These are phyloP conservation scores for Xenopus tropicalis DNA, from an alignment of 2,113 vertebrate genomes.

Conservation along the genomic window DNA sequence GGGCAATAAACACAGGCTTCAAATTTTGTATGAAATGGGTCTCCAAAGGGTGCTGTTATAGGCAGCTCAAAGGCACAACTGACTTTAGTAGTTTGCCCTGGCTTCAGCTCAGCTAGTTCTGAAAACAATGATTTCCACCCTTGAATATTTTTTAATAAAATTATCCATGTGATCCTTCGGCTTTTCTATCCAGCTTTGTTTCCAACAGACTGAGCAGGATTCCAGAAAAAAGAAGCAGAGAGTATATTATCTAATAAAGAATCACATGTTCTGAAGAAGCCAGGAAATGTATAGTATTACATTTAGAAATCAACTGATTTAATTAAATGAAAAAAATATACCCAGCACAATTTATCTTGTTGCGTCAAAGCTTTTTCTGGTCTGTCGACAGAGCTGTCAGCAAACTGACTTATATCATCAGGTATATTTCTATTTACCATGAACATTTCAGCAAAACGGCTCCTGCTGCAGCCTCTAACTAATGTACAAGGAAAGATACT, in stretches of 20 bases:
- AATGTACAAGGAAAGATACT: neutral
- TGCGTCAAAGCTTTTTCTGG: neutral
- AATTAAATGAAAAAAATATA: conserved; percentile 8
- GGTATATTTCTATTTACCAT: neutral
- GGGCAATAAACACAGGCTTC: conserved; percentile 90
- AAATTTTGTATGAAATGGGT: conserved; percentile 85
- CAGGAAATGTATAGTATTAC: conserved; percentile 13
- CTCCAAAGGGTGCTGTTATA: conserved; percentile 77
- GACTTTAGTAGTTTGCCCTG: conserved; percentile 69
- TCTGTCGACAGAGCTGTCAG: neutral
- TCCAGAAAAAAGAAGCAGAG: conserved; percentile 6
- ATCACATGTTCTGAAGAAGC: conserved; percentile 16
- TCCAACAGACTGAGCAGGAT: conserved; percentile 47
- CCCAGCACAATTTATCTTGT: conserved; percentile 5
- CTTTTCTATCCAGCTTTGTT: conserved; percentile 48
- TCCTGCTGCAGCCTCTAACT: neutral
- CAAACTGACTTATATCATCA: neutral
- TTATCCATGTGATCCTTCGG: conserved; percentile 58
- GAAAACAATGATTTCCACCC: conserved; percentile 76
- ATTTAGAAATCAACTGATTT: conserved; percentile 17
- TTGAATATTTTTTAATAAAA: conserved; percentile 68
- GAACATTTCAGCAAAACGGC: neutral
- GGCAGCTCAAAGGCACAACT: conserved; percentile 76
- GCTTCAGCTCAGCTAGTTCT: conserved; percentile 67
- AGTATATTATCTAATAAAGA: conserved; percentile 19